These are phyloP conservation scores for Gastrophryne carolinensis DNA, from an alignment of 2,797 vertebrate genomes.

Conservation along the genomic window DNA sequence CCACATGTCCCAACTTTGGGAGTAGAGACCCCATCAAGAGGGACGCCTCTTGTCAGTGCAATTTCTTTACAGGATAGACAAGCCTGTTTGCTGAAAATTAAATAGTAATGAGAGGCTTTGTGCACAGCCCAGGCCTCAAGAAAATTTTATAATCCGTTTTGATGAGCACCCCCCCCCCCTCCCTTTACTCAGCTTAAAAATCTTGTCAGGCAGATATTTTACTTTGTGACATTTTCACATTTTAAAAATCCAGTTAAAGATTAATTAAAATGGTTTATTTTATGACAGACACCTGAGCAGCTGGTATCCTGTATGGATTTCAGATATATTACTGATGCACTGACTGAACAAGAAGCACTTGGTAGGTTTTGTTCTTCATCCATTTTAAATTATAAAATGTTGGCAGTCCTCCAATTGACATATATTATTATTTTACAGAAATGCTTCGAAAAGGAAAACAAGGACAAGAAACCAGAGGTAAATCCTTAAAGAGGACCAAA, in stretches of 20 bases:
- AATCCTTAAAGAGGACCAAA: not conserved
- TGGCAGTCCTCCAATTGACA: not conserved
- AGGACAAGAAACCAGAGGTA: constrained; percentile 75
- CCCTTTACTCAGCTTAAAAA: no score
- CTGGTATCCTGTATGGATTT: constrained; percentile 82
- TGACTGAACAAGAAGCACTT: constrained; percentile 75
- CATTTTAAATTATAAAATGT: not conserved
- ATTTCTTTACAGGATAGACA: no score
- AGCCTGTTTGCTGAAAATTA: no score
- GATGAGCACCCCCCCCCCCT: no score
- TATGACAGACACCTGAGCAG: constrained; percentile 66
- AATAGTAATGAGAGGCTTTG: no score
- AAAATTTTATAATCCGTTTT: no score
- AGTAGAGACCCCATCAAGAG: no score
- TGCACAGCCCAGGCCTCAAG: no score
- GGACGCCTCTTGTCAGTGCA: no score
- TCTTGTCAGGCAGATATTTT: no score
- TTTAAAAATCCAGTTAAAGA: not conserved
- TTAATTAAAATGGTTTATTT: not conserved
- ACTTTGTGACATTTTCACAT: not conserved
- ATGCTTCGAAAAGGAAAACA: constrained; percentile 69
- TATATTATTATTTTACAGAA: constrained; percentile 59
- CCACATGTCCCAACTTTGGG: no score
- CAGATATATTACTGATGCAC: constrained; percentile 76
- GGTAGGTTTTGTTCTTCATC: constrained; percentile 59